phyloP scores from a whole-genome alignment of 2,113 vertebrate genomes.

The Nibea albiflora region DNA sequence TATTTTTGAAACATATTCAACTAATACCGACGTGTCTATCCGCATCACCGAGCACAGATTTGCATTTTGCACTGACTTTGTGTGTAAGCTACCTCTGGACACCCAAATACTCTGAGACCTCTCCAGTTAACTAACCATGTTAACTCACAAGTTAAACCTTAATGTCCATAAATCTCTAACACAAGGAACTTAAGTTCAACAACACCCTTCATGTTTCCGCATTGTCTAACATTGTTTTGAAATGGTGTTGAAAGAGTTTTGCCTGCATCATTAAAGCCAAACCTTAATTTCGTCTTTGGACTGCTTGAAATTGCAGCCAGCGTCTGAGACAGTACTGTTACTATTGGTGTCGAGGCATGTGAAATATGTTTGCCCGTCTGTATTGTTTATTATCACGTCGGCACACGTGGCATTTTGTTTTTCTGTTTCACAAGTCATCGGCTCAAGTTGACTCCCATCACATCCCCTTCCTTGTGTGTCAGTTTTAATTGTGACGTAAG shows the following conservation, averaged over 20 bases:
- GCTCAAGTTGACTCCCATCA: neutral
- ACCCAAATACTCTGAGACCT: neutral
- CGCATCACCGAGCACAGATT: too few species aligned
- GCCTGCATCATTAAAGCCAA: neutral
- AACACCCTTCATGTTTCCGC: neutral
- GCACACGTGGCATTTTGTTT: conserved; percentile 12
- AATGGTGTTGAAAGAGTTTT: neutral
- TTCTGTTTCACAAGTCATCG: neutral
- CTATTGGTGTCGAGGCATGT: neutral
- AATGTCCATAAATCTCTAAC: neutral
- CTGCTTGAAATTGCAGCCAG: neutral
- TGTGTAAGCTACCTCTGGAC: neutral
- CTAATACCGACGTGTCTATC: too few species aligned
- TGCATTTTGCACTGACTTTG: too few species aligned
- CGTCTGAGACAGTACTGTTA: neutral
- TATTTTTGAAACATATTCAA: too few species aligned
- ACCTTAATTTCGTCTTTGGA: neutral
- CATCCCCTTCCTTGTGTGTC: neutral
- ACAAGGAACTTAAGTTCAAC: neutral
- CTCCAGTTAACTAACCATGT: neutral
- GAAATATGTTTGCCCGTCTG: neutral
- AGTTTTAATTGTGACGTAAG: neutral
- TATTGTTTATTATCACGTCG: neutral
- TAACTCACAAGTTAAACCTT: neutral
- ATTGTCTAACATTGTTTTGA: neutral